Base-by-base conservation (phyloP, 2,797 vertebrate genomes). In the Diplodus puntazzo region DNA sequence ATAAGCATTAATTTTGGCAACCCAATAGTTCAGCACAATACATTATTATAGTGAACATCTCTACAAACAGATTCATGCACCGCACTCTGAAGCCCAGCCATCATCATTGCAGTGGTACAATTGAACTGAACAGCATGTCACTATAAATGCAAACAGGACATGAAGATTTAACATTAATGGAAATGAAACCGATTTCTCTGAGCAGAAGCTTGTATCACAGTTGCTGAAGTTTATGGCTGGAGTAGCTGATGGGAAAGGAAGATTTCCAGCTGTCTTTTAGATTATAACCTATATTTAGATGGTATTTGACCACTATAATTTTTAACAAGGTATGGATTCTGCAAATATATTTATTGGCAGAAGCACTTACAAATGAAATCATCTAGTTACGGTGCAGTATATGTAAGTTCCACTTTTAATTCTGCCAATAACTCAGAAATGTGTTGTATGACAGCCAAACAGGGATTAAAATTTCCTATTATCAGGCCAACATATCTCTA, bases 11-110 rank as follows among this genome's bases (percentile, higher is more conserved):
- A 79, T 49, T 54, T 61, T 72, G 43, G 43, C 16, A 34, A 64
- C 4, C n/a, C 53, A 48, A 62, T 42, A 48, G 59, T 61, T 80
- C 34, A 70, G 63, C 48, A 63, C 42, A 61, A 75, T 30, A 68
- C 7, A 77, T 63, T 21, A 48, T 25, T n/a, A 61, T 13, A 10
- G 39, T 69, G 39, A 27, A 14, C 18, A 64, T 53, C 65, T 68
- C 52, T 49, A 39, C 2, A 57, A 23, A 54, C 13, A 6, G 68
- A 81, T 66, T 57, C 39, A 74, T 50, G 59, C 3, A 18, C 34
- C 48, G 11, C 11, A 42, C 45, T 58, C 18, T 42, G 23, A 72
- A 46, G 21, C 2, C 7, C 57, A 73, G 64, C 12, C 8, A 2
- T 34, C 13, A 52, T 67, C 46, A 66, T n/a, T 75, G 21, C 11